Conservation (phyloP, 2,888 invertebrate genomes). For the Abrostola tripartita region DNA sequence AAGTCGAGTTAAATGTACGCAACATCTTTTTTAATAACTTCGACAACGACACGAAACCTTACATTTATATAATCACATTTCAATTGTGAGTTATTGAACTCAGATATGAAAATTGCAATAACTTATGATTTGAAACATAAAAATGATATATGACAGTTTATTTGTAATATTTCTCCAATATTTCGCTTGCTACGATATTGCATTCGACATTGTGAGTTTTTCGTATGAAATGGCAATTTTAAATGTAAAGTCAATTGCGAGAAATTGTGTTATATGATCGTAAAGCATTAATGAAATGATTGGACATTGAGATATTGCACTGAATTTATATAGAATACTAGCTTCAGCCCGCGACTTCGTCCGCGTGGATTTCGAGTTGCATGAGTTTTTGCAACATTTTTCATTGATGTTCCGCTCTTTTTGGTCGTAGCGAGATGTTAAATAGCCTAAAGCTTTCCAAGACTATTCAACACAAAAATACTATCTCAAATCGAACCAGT, state of each 20-base stretch:
- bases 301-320: background rate
- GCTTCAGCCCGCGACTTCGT: no score
- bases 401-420: no score
- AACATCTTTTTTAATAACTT: no score
- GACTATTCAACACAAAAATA: no score
- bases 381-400: no score
- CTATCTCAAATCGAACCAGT: no score
- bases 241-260: background rate
- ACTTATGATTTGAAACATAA: constrained; percentile 21
- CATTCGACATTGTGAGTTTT: constrained; percentile 13
- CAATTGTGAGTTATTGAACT: background rate
- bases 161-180: constrained; percentile 44
- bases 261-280: background rate
- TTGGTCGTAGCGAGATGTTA: no score
- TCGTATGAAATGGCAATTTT: constrained; percentile 13
- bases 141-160: constrained; percentile 15
- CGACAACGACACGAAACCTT: no score
- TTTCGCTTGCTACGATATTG: constrained; percentile 24
- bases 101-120: constrained; percentile 25
- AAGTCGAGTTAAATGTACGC: no score
- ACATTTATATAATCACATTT: no score
- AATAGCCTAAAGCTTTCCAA: no score
- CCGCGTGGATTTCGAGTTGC: no score
- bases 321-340: background rate
- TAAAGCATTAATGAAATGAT: background rate